These are phyloP conservation scores for Meriones psammophilus DNA, from an alignment of 2,797 vertebrate species.

Conservation along the genomic window DNA sequence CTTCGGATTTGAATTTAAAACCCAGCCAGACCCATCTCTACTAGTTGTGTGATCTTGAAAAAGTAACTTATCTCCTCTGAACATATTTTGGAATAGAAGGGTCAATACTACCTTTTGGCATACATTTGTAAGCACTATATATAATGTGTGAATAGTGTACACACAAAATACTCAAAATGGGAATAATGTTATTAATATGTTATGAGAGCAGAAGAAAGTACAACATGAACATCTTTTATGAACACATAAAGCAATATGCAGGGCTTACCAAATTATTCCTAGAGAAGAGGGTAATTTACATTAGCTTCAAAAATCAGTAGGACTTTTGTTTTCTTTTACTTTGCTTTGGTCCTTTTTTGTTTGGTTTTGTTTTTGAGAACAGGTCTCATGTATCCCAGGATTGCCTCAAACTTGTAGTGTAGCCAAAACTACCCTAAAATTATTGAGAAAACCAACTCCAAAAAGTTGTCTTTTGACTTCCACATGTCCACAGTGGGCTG, in stretches of 20 bases:
- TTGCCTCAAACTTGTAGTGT: not conserved
- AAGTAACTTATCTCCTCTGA: constrained; percentile 38
- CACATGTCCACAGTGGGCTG: not conserved
- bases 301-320: constrained; percentile 8
- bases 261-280: not conserved
- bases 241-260: constrained; percentile 39
- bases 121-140: not conserved
- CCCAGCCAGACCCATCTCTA: not conserved
- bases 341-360: not conserved
- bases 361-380: not conserved
- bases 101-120: not conserved
- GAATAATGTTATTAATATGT: not conserved
- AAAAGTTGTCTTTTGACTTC: not conserved
- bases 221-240: not conserved
- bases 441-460: not conserved
- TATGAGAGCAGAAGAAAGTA: constrained; percentile 21
- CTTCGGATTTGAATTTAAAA: constrained; percentile 40
- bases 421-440: not conserved
- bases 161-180: constrained; percentile 20
- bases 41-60: not conserved
- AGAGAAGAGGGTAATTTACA: not conserved
- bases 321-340: not conserved
- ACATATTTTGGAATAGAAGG: not conserved
- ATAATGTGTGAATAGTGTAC: not conserved
- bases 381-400: not conserved